A percentile compares a stretch with the other conserved stretches of the same genome.
Evolutionary conservation across 2,797 vertebrate genomes (phyloP).

Genomic region (Sus cebifrons): DNA sequence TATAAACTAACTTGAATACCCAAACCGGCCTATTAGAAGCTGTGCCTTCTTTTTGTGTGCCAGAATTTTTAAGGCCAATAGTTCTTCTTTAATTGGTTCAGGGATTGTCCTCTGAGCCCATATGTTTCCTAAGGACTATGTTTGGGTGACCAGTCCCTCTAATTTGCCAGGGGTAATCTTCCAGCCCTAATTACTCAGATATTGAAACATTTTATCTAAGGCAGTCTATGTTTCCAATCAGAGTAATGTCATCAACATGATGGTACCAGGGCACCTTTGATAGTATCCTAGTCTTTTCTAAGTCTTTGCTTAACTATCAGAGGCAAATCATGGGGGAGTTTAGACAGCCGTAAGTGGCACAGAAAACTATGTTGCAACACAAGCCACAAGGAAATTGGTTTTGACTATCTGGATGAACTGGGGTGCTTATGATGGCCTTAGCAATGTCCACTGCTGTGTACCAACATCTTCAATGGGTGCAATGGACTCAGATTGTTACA

Average conservation of each 20-base stretch:
- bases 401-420: neutral
- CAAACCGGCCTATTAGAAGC: neutral
- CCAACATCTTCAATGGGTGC: neutral
- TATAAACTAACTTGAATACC: neutral
- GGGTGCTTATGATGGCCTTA: neutral
- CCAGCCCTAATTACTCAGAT: neutral
- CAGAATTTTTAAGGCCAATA: neutral
- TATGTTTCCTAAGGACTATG: neutral
- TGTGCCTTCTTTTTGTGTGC: neutral
- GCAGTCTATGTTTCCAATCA: neutral
- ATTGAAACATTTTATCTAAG: neutral
- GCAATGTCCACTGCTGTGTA: neutral
- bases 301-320: neutral
- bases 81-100: neutral
- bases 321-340: neutral
- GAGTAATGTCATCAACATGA: neutral
- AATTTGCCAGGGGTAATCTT: neutral
- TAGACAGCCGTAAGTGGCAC: neutral
- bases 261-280: neutral
- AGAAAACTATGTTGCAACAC: neutral
- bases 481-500: neutral
- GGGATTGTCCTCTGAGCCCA: neutral
- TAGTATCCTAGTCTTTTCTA: neutral
- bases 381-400: neutral
- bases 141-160: neutral